Evolutionary conservation across 1,140 invertebrate genomes (phyloP), one percentile per base, ranked within the genome.

Genomic region (Archegozetes longisetosus): DNA sequence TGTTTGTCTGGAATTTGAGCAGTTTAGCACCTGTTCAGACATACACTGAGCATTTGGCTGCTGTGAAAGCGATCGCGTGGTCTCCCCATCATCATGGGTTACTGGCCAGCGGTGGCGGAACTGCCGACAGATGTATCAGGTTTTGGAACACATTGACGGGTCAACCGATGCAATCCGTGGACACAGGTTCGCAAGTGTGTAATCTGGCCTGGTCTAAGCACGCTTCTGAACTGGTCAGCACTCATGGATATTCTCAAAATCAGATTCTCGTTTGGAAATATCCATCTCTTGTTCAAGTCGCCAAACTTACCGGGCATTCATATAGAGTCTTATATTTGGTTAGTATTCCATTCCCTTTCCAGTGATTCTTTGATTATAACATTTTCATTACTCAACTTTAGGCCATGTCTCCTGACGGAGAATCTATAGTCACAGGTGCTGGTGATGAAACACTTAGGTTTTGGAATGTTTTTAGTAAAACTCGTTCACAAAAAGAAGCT

Each of bases 101-200:
- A 40, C 75, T 99, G 50, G 95, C 96, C 1, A 93, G 88, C 61
- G 96, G 96, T 46, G 94, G 96, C 27, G 96, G 96, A 22, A 99
- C 96, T 0, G 95, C 96, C 2, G 96, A 98, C 75, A 77, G 91
- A n/a, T 92, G 87, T 70, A 92, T 96, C 55, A 78, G 95, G 2
- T 99, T 99, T 75, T 99, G 95, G 94, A 99, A 99, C 72, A 98
- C 95, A 0, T 74, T 99, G 32, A 99, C 95, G n/a, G 90, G 88
- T 6, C 94, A 98, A 74, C 90, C 93, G 2, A 90, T 98, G 85
- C 93, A 98, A 72, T 93, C 87, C 72, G 87, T 98, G 32, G 95
- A 99, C 72, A 98, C 96, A 2, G 93, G 92, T n/a, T 94, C 89
- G 0, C 94, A 82, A 67, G 93, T 99, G 17, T 99, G 95, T 74